Evolutionary conservation across 2,888 invertebrate species (phyloP), one percentile per base, ranked within the genome.

Genomic region (Escarpia spicata): DNA sequence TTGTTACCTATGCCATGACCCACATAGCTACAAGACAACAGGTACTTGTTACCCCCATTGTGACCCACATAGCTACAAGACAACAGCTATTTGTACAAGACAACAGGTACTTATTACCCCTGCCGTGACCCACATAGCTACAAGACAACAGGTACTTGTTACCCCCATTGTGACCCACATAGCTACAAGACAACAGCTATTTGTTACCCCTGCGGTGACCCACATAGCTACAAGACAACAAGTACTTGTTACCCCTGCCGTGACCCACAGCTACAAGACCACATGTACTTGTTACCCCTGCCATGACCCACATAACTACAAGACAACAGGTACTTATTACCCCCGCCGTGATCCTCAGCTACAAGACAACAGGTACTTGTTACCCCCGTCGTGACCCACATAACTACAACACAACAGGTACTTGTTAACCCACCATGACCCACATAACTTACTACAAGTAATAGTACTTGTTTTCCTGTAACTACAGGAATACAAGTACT

Each of bases 241-340:
- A 6, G 26, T 26, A 75, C 75, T 75, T 75, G 75, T 75, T 75
- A 75, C 75, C 75, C 45, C 75, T 26, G 3, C 75, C 26, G 19
- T 75, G 75, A 75, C 75, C 75, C 75, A 75, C 75, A 75, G 26
- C 0, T 75, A 26, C 75, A 75, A 75, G 75, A 75, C 75, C 4
- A 26, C 89, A 97, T 97, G 95, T 97, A 97, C 95, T 97, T 97
- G 93, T 97, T 97, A 0, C 98, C 98, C 95, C 97, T 97, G 1
- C 98, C 98, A 97, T 98, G 98, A 0, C 98, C 98, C 96, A 97
- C 97, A 96, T 98, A 98, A 92, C 98, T 98, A 95, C 12, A 93
- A 91, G 58, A 89, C 43, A n/a, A 26, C 75, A 75, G 37, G 45
- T 15, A 89, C 91, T 44, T 75, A 26, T 75, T 75, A 60, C 60